These are phyloP conservation scores for Thamnaconus septentrionalis DNA, from an alignment of 2,113 vertebrate species.

Conservation along the genomic window DNA sequence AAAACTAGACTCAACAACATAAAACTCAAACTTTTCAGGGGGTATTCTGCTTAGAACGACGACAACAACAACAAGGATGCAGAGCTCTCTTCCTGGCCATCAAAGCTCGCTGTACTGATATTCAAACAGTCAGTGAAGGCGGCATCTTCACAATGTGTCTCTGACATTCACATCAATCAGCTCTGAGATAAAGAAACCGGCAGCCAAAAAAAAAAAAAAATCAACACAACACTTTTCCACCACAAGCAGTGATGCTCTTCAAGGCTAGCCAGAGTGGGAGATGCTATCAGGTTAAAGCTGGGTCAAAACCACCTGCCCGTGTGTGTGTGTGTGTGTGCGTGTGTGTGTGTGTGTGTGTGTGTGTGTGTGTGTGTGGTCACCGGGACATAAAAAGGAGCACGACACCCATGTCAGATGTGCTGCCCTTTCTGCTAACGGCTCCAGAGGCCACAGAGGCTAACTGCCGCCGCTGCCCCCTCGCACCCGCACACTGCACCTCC, in stretches of 20 bases:
- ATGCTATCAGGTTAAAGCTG: conserved; percentile 33
- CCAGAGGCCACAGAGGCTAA: conserved; percentile 78
- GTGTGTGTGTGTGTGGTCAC: conserved; percentile 36
- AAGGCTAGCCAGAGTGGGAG: conserved; percentile 40
- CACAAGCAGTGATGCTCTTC: conserved; percentile 14
- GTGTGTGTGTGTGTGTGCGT: conserved; percentile 12
- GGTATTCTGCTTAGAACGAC: background rate
- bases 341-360: conserved; percentile 17
- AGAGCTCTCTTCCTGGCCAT: background rate
- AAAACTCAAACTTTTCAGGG: background rate
- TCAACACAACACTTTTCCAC: conserved; percentile 1
- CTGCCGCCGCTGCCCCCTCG: conserved; percentile 43
- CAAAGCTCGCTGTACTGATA: conserved; percentile 7
- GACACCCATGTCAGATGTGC: conserved; percentile 68
- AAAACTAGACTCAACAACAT: background rate
- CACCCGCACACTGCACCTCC: conserved; percentile 4
- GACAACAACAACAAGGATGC: conserved; percentile 1
- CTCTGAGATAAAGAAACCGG: conserved; percentile 1
- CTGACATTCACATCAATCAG: conserved; percentile 28
- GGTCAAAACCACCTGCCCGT: background rate
- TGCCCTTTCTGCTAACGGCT: conserved; percentile 77
- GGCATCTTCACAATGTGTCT: conserved; percentile 14
- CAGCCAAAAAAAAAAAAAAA: conserved; percentile 7
- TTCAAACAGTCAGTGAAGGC: conserved; percentile 6
- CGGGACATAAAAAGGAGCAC: conserved; percentile 63